These are phyloP conservation scores for Dryobota labecula DNA, from an alignment of 2,888 invertebrate genomes.

Conservation along the genomic window DNA sequence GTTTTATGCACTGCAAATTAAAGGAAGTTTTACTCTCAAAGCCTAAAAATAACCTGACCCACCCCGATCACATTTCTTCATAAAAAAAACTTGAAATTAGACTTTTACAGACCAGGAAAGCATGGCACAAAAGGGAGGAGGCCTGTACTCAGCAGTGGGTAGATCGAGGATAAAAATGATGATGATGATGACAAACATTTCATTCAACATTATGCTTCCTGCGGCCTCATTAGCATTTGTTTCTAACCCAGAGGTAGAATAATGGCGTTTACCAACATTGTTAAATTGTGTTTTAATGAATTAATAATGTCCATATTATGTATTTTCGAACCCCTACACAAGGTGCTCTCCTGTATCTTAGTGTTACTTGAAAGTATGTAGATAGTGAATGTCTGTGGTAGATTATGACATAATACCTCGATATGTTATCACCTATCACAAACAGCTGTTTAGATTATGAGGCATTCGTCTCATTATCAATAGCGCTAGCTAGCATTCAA, in stretches of 20 bases:
- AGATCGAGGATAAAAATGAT: neutral
- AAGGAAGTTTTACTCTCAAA: no score
- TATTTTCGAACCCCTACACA: neutral
- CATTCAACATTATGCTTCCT: neutral
- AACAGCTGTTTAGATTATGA: conserved; percentile 32
- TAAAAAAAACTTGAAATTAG: neutral
- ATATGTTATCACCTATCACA: conserved; percentile 22
- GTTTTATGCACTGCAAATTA: neutral
- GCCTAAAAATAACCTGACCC: neutral
- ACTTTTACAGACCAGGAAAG: no score
- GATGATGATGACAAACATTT: neutral
- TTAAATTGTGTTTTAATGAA: neutral
- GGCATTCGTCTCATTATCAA: conserved; percentile 8
- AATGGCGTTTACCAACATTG: neutral
- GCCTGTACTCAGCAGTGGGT: neutral
- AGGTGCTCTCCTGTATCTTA: no score
- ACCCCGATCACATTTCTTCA: neutral
- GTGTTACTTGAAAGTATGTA: neutral
- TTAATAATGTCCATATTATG: neutral
- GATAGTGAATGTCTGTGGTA: neutral
- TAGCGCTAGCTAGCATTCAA: conserved; percentile 9
- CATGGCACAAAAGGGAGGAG: neutral
- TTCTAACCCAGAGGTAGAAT: neutral
- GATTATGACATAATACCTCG: conserved; percentile 21
- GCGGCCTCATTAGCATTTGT: neutral